Percentiles rank a stretch among this genome's conserved stretches.
Evolutionary conservation across 2,888 invertebrate species (phyloP).

Genomic region (Euzetes globulus): DNA sequence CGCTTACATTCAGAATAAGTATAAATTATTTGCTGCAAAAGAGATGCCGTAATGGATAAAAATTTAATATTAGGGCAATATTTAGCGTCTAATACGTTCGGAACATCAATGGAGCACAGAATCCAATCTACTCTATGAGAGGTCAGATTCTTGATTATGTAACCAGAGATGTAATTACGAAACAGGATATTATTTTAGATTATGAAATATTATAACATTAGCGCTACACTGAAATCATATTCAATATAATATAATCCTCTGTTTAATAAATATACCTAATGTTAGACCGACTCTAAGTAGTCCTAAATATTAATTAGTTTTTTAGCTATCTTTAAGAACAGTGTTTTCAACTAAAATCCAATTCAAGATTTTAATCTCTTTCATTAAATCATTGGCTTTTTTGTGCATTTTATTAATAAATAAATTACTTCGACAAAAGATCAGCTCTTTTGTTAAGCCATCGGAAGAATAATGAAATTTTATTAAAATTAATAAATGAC

Average conservation of each 20-base stretch:
- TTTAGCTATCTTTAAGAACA: background rate
- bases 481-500: no score
- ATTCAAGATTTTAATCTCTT: background rate
- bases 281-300: background rate
- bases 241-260: background rate
- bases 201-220: constrained; percentile 13
- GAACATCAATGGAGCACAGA: background rate
- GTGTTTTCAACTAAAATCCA: background rate
- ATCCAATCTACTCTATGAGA: background rate
- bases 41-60: background rate
- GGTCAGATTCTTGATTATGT: constrained; percentile 7
- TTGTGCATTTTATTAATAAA: background rate
- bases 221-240: background rate
- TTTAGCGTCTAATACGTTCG: background rate
- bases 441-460: background rate
- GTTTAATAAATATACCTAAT: background rate
- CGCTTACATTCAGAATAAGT: background rate
- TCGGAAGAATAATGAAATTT: no score
- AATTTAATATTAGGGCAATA: background rate
- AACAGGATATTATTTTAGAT: constrained; percentile 1
- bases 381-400: background rate
- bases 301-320: constrained; percentile 2
- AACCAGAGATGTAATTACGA: background rate
- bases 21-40: constrained; percentile 7
- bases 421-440: background rate